These are phyloP conservation scores for Drosophila lacertosa DNA, from an alignment of 1,140 invertebrate genomes.

Conservation along the genomic window DNA sequence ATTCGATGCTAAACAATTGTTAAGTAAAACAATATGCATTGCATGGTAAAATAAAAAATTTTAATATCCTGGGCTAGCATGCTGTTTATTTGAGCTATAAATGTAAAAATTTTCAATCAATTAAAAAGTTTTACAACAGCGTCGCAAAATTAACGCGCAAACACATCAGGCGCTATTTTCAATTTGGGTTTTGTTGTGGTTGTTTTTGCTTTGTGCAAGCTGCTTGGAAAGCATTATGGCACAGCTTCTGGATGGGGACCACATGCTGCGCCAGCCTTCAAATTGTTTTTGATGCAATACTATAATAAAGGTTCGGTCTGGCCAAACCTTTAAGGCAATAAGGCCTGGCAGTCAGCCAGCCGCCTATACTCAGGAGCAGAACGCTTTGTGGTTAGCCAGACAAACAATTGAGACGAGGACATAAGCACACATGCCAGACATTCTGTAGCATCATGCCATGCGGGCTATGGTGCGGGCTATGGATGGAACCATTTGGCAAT, in stretches of 20 bases:
- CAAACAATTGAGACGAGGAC: constrained; percentile 34
- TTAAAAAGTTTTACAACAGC: constrained; percentile 74
- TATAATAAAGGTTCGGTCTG: too few relatives aligned
- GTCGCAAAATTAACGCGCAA: constrained; percentile 70
- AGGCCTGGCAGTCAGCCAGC: constrained; percentile 5
- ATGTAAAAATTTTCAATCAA: constrained; percentile 69
- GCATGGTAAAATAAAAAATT: constrained; percentile 6
- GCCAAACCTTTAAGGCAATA: too few relatives aligned
- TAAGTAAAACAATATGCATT: constrained; percentile 10
- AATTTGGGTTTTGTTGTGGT: constrained; percentile 59
- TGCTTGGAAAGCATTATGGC: constrained; percentile 21
- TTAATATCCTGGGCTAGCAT: constrained; percentile 7
- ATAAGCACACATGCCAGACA: constrained; percentile 32
- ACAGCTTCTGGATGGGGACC: constrained; percentile 49
- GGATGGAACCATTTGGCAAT: constrained; percentile 38
- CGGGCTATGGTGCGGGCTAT: not conserved
- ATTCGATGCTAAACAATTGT: constrained; percentile 19
- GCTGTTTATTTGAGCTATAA: constrained; percentile 33
- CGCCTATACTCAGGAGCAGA: constrained; percentile 4
- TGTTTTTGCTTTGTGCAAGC: constrained; percentile 24
- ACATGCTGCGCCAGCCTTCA: constrained; percentile 59
- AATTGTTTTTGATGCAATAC: constrained; percentile 24
- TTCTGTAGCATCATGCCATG: constrained; percentile 45
- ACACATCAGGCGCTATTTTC: constrained; percentile 81
- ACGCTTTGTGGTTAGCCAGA: constrained; percentile 69